These are phyloP conservation scores for Ctenosaura bakeri DNA, from an alignment of 2,797 vertebrate species.

Conservation along the genomic window DNA sequence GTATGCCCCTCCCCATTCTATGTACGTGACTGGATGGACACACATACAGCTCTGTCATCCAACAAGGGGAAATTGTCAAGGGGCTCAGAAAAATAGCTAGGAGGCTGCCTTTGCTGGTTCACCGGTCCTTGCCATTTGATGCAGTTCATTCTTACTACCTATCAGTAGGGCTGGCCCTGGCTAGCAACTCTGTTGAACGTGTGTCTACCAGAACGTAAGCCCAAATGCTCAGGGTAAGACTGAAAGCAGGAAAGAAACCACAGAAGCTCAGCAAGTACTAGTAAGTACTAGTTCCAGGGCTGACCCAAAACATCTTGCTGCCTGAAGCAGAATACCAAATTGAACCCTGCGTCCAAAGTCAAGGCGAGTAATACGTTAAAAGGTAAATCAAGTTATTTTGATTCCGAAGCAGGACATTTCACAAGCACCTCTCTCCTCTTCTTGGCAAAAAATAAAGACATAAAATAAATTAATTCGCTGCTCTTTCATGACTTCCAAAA, in stretches of 20 bases:
- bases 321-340: not conserved
- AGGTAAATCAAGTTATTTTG: not conserved
- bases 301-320: not conserved
- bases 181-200: not conserved
- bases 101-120: not conserved
- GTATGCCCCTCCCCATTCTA: not conserved
- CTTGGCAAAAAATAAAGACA: not conserved
- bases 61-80: not conserved
- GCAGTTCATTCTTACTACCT: not conserved
- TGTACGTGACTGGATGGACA: not conserved
- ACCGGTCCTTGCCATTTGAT: not conserved
- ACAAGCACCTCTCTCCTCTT: not conserved
- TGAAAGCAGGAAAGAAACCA: not conserved
- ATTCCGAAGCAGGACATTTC: not conserved
- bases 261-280: not conserved
- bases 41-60: not conserved
- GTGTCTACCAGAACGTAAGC: not conserved
- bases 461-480: not conserved
- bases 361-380: not conserved
- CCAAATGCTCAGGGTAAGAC: too few species aligned
- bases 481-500: too few species aligned
- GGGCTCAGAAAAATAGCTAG: not conserved
- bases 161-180: not conserved
- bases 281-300: not conserved
- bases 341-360: not conserved